Base-by-base conservation (phyloP, 2,797 vertebrate genomes). In the Sebastes melanostomus region DNA sequence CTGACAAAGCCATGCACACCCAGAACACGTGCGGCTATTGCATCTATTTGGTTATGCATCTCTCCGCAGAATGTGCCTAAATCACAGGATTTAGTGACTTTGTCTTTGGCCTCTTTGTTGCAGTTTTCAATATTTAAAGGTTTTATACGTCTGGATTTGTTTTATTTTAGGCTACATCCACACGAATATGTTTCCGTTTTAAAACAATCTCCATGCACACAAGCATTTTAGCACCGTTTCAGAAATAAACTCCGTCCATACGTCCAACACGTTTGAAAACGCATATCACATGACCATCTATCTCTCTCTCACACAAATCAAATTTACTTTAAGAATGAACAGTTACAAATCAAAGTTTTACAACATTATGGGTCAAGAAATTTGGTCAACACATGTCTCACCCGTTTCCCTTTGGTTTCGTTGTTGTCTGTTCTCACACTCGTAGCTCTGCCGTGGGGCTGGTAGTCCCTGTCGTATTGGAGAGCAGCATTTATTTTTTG, bases 131-230 rank as follows among this genome's bases (percentile, higher is more conserved):
- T 24, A 66, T 63, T 46, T 3, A 24, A 20, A 67, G 32, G 12
- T 25, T 54, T 74, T n/a, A 8, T 42, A 22, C n/a, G 50, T 70
- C n/a, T 70, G 56, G 12, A 16, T 79, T 50, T 32, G 7, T 13
- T 72, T 67, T 61, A 9, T 77, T 38, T 70, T 3, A 58, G 12
- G 10, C 16, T 29, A 54, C 50, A 54, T 54, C 20, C 0, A 52
- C 9, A 52, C 8, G 0, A n/a, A n/a, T 10, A 16, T 4, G 2
- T 52, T n/a, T 9, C 20, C 0, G 14, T 52, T 52, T n/a, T 52
- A 54, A 54, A 54, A 54, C 9, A 1, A n/a, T 54, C 8, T n/a
- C 20, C 4, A 22, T 54, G 50, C 50, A 22, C 50, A 54, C 50
- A 54, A 10, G 50, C 50, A n/a, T 54, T 54, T n/a, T 54, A 10